Percentiles rank a stretch among this genome's conserved stretches.
These are phyloP conservation scores for Sebastes matsubarae DNA, from an alignment of 2,797 vertebrate species.

Conservation along the genomic window DNA sequence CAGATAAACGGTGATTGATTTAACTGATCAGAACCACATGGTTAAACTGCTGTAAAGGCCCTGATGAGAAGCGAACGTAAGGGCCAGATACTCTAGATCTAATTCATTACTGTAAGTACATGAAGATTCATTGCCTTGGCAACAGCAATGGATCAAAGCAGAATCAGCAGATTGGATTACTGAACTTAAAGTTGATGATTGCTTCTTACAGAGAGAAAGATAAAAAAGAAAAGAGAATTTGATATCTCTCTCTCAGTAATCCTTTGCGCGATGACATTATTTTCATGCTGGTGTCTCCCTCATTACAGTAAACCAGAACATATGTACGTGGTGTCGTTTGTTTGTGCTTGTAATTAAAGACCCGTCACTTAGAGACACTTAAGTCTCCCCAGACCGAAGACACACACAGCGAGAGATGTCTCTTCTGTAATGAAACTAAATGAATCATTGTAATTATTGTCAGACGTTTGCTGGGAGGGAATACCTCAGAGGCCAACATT, in stretches of 20 bases:
- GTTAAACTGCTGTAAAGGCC: slow-evolving; percentile 31
- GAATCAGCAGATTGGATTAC: slow-evolving; percentile 62
- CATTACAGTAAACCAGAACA: slow-evolving; percentile 73
- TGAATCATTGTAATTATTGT: slow-evolving; percentile 81
- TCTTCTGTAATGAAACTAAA: slow-evolving; percentile 65
- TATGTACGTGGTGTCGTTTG: slow-evolving; percentile 70
- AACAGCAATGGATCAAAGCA: slow-evolving; percentile 63
- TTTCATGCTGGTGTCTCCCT: slow-evolving; percentile 61
- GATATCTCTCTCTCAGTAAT: slow-evolving; percentile 52
- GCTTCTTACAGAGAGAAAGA: slow-evolving; percentile 40
- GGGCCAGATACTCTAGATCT: slow-evolving; percentile 52
- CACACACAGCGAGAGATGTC: slow-evolving; percentile 60
- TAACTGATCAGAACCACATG: slow-evolving; percentile 74
- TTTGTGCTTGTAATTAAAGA: slow-evolving; percentile 79
- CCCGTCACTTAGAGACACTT: slow-evolving; percentile 64
- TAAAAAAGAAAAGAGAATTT: slow-evolving; percentile 17
- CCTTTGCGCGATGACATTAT: slow-evolving; percentile 52
- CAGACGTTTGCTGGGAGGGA: slow-evolving; percentile 67
- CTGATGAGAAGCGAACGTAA: slow-evolving; percentile 48
- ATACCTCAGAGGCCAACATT: slow-evolving; percentile 61
- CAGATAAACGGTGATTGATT: slow-evolving; percentile 70
- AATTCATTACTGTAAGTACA: slow-evolving; percentile 60
- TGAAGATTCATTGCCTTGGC: slow-evolving; percentile 47
- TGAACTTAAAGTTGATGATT: slow-evolving; percentile 61
- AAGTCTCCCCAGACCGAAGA: slow-evolving; percentile 52